These are phyloP conservation scores for Cephonodes hylas DNA, from an alignment of 2,888 invertebrate species.

Conservation along the genomic window DNA sequence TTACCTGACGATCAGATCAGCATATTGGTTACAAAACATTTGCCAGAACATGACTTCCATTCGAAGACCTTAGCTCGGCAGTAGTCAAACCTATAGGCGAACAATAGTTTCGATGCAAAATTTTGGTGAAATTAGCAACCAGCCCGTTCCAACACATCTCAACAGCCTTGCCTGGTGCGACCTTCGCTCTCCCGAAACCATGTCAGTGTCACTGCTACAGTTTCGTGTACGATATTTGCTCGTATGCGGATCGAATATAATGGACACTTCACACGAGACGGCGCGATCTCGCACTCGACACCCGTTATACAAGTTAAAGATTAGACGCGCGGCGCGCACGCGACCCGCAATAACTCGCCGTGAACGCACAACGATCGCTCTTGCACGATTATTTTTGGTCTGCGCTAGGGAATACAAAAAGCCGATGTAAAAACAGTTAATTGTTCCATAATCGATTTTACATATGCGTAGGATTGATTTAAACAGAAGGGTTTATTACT, in stretches of 20 bases:
- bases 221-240: slow-evolving; percentile 33
- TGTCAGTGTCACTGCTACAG: slow-evolving; percentile 51
- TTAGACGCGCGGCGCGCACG: slow-evolving; percentile 62
- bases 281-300: no score
- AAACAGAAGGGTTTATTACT: neutral
- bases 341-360: slow-evolving; percentile 53
- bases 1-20: no score
- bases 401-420: slow-evolving; percentile 24
- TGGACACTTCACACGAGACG: slow-evolving; percentile 58
- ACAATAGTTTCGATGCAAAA: neutral
- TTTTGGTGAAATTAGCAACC: neutral
- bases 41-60: no score
- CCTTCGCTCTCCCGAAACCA: slow-evolving; percentile 43
- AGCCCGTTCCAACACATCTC: slow-evolving; percentile 15
- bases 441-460: slow-evolving; percentile 24
- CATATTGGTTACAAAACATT: no score
- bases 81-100: neutral
- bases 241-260: slow-evolving; percentile 49
- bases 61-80: neutral
- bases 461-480: slow-evolving; percentile 7
- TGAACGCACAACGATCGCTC: slow-evolving; percentile 48
- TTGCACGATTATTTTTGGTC: slow-evolving; percentile 35
- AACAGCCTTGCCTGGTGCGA: slow-evolving; percentile 27
- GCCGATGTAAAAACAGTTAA: slow-evolving; percentile 35
- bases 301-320: slow-evolving; percentile 58